Evolutionary conservation across 2,113 vertebrate genomes (phyloP).

Genomic region (Pituophis catenifer): DNA sequence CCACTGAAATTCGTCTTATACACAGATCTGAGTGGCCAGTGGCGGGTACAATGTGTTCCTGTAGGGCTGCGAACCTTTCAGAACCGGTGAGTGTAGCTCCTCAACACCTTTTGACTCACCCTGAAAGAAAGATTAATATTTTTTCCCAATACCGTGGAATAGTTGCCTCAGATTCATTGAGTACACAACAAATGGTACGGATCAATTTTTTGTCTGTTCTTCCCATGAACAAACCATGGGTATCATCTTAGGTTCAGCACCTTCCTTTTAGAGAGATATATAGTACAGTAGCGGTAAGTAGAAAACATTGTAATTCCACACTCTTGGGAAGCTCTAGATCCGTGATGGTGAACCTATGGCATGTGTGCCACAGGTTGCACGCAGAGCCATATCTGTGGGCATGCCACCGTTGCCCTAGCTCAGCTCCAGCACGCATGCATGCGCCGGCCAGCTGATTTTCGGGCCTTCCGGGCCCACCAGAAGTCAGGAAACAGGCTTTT

Average conservation of each 20-base stretch:
- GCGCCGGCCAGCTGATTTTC: no score
- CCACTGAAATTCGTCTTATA: slow-evolving; percentile 84
- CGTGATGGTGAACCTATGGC: no score
- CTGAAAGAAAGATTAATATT: background rate
- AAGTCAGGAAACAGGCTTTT: no score
- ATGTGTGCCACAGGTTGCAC: no score
- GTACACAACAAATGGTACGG: background rate
- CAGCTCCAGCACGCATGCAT: no score
- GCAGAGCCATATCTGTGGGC: no score
- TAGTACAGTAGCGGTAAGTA: background rate
- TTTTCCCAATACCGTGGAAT: background rate
- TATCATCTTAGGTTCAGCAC: background rate
- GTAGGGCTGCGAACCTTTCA: slow-evolving; percentile 81
- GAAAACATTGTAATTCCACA: background rate
- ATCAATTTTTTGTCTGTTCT: background rate
- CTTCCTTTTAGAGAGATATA: background rate
- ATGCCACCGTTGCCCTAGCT: no score
- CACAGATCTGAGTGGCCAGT: slow-evolving; percentile 79
- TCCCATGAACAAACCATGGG: background rate
- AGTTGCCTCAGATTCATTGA: background rate
- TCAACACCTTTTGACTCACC: background rate
- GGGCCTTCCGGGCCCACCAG: no score
- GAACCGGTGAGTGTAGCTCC: slow-evolving; percentile 76
- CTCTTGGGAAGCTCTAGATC: background rate
- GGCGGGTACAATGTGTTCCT: slow-evolving; percentile 93